phyloP scores from a whole-genome alignment of 1,140 invertebrate genomes.

The Magallana ariakensis region DNA sequence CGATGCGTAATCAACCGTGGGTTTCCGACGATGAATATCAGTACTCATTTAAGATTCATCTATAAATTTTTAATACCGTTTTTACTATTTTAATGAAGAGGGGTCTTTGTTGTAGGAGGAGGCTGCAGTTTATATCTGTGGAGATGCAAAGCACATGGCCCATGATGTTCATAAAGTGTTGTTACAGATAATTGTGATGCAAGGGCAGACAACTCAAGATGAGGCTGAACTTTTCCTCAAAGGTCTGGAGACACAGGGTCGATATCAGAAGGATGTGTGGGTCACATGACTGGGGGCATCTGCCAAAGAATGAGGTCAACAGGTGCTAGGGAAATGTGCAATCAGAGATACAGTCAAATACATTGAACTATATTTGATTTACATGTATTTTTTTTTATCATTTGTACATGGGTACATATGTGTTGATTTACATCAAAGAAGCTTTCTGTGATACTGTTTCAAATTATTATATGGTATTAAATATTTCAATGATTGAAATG shows the following conservation, averaged over 20 bases:
- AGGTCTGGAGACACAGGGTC: slow-evolving; percentile 70
- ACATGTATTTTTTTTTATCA: background rate
- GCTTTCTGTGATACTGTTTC: slow-evolving; percentile 4
- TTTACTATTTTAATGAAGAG: too few species aligned
- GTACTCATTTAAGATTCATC: too few species aligned
- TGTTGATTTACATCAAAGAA: background rate
- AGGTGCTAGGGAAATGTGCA: slow-evolving; percentile 20
- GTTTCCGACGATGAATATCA: too few species aligned
- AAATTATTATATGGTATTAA: background rate
- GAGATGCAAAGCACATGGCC: slow-evolving; percentile 78
- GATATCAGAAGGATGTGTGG: slow-evolving; percentile 80
- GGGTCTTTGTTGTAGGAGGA: slow-evolving; percentile 54
- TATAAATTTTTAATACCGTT: too few species aligned
- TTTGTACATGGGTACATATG: background rate
- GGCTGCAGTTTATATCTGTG: slow-evolving; percentile 76
- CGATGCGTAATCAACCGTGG: too few species aligned
- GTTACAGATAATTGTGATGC: slow-evolving; percentile 48
- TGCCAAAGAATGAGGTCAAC: background rate
- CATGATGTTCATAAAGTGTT: slow-evolving; percentile 76
- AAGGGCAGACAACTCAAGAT: slow-evolving; percentile 60
- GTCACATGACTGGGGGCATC: slow-evolving; percentile 48
- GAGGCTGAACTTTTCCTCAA: slow-evolving; percentile 66
- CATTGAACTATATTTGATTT: background rate
- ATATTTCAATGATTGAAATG: background rate
- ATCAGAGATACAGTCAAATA: background rate